Conservation (phyloP, 2,113 vertebrate genomes). For the Pycnonotus jocosus region DNA sequence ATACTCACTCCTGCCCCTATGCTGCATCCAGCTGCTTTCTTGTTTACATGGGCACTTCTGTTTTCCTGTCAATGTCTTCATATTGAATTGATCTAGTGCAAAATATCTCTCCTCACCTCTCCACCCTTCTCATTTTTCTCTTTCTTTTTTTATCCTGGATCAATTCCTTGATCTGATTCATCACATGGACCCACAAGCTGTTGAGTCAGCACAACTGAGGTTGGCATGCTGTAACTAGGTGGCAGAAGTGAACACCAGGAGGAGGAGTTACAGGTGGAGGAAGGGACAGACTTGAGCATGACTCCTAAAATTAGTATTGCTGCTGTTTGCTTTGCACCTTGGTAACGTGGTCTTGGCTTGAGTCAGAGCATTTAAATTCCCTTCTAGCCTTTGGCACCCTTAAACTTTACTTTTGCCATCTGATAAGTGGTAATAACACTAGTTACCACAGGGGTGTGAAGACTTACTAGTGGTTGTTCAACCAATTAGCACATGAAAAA, state of each 20-base stretch:
- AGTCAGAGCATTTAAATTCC: background rate
- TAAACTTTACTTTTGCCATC: background rate
- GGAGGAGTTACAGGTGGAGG: background rate
- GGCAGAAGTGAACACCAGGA: background rate
- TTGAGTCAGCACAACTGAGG: conserved; percentile 33
- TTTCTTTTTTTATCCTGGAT: conserved; percentile 19
- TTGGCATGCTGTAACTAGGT: background rate
- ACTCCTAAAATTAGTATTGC: conserved; percentile 36
- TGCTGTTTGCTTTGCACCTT: conserved; percentile 36
- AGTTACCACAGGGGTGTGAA: background rate
- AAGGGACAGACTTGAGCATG: background rate
- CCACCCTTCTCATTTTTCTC: background rate
- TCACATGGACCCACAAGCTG: background rate
- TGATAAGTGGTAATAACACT: background rate
- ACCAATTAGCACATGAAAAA: background rate
- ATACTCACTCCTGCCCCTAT: background rate
- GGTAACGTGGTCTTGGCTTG: conserved; percentile 9
- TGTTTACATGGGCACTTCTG: background rate
- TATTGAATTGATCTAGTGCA: background rate
- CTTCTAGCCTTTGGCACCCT: background rate
- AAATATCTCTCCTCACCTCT: background rate
- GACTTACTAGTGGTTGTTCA: background rate
- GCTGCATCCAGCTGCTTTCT: background rate
- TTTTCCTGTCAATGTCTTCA: background rate
- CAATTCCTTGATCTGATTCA: conserved; percentile 6